These are phyloP conservation scores for Tinea trinotella DNA, from an alignment of 2,888 invertebrate species.

Conservation along the genomic window DNA sequence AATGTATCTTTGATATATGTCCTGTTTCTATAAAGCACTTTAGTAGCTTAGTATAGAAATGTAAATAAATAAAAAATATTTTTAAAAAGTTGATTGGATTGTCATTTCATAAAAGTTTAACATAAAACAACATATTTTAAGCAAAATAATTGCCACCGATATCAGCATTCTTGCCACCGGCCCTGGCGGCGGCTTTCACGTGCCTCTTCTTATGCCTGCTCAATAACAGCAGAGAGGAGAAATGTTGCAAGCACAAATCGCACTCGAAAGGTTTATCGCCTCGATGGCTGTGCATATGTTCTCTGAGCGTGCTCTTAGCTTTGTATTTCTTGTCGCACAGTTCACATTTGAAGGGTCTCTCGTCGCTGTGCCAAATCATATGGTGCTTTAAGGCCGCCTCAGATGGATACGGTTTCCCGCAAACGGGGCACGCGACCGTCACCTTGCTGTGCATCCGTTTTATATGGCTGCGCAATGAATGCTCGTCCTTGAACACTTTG, in stretches of 20 bases:
- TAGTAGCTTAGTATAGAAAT: too few relatives aligned
- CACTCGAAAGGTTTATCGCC: conserved; percentile 22
- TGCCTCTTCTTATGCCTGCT: conserved; percentile 26
- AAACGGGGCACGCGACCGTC: conserved; percentile 33
- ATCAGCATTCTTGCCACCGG: neutral
- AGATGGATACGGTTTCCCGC: conserved; percentile 31
- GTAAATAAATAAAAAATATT: too few relatives aligned
- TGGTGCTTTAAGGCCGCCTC: conserved; percentile 31
- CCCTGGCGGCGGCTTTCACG: neutral
- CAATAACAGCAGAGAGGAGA: conserved; percentile 24
- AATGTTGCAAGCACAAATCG: conserved; percentile 27
- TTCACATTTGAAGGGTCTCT: conserved; percentile 35
- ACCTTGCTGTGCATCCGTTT: conserved; percentile 28
- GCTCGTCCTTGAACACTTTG: conserved; percentile 34
- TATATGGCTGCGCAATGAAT: conserved; percentile 30
- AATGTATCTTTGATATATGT: too few relatives aligned
- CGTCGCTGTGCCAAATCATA: conserved; percentile 37
- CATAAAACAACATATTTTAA: neutral
- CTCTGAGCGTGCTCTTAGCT: conserved; percentile 31
- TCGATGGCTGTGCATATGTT: conserved; percentile 31
- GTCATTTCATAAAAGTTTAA: neutral
- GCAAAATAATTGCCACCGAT: neutral
- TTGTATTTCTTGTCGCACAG: conserved; percentile 37
- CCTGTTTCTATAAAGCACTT: too few relatives aligned
- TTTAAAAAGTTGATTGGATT: too few relatives aligned